These are phyloP conservation scores for Spicauda simplicius DNA, from an alignment of 2,888 invertebrate genomes.

Conservation along the genomic window DNA sequence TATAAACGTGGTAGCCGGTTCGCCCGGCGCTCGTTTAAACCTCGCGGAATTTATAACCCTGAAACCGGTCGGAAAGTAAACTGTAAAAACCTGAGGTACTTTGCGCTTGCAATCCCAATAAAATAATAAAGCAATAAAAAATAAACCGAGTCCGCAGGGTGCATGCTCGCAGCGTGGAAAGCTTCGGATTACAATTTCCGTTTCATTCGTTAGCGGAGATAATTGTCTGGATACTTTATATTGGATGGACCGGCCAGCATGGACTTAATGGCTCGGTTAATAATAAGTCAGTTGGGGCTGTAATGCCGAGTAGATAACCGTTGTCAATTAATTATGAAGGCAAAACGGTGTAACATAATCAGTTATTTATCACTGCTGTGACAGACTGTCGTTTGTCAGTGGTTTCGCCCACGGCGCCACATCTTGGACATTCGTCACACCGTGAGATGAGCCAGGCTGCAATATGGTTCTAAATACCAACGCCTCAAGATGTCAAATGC, in stretches of 20 bases:
- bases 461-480: slow-evolving; percentile 62
- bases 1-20: slow-evolving; percentile 66
- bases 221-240: slow-evolving; percentile 60
- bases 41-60: slow-evolving; percentile 66
- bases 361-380: slow-evolving; percentile 82
- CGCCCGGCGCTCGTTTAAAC: slow-evolving; percentile 64
- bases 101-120: slow-evolving; percentile 70
- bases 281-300: slow-evolving; percentile 57
- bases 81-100: slow-evolving; percentile 72
- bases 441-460: slow-evolving; percentile 42
- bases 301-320: slow-evolving; percentile 68
- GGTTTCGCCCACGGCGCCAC: slow-evolving; percentile 76
- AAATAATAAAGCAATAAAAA: slow-evolving; percentile 76
- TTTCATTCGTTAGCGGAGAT: slow-evolving; percentile 61
- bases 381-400: slow-evolving; percentile 80
- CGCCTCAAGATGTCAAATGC: slow-evolving; percentile 59
- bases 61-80: slow-evolving; percentile 71
- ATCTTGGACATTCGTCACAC: slow-evolving; percentile 74
- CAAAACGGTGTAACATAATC: slow-evolving; percentile 81
- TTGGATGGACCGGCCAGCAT: slow-evolving; percentile 53
- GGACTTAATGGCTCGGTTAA: slow-evolving; percentile 55
- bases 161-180: slow-evolving; percentile 54
- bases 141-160: slow-evolving; percentile 62
- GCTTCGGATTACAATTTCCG: slow-evolving; percentile 57
- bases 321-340: slow-evolving; percentile 80